These are phyloP conservation scores for Aricia artaxerxes DNA, from an alignment of 2,888 invertebrate species.

Conservation along the genomic window DNA sequence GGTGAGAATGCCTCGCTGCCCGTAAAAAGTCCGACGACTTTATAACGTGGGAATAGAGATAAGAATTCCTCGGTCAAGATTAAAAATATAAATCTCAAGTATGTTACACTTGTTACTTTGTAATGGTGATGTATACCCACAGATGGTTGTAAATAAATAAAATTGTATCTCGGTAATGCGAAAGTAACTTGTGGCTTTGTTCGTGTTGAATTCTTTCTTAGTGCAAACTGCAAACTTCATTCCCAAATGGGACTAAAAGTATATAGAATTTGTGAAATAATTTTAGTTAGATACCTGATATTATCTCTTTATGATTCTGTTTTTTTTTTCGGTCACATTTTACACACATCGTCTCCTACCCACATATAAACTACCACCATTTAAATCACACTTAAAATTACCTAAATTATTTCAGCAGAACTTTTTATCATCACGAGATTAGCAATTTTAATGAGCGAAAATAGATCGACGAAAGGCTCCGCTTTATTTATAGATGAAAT, in stretches of 20 bases:
- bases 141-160: conserved; percentile 12
- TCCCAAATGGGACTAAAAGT: background rate
- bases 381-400: background rate
- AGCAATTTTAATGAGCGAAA: background rate
- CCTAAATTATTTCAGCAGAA: background rate
- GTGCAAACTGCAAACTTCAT: background rate
- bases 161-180: background rate
- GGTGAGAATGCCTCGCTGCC: background rate
- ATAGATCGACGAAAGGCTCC: background rate
- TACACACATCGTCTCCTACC: background rate
- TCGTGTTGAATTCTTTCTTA: background rate
- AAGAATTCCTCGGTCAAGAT: conserved; percentile 1
- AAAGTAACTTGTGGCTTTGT: conserved; percentile 6
- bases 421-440: background rate
- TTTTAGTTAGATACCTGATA: background rate
- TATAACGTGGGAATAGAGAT: conserved; percentile 10
- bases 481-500: conserved; percentile 4
- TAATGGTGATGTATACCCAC: conserved; percentile 15
- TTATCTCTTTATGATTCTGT: background rate
- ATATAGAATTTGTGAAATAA: background rate
- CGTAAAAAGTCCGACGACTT: background rate
- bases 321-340: background rate
- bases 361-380: background rate
- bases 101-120: conserved; percentile 16
- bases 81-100: conserved; percentile 26